Evolutionary conservation across 2,113 vertebrate genomes (phyloP).

Genomic region (Amblyornis subalaris): DNA sequence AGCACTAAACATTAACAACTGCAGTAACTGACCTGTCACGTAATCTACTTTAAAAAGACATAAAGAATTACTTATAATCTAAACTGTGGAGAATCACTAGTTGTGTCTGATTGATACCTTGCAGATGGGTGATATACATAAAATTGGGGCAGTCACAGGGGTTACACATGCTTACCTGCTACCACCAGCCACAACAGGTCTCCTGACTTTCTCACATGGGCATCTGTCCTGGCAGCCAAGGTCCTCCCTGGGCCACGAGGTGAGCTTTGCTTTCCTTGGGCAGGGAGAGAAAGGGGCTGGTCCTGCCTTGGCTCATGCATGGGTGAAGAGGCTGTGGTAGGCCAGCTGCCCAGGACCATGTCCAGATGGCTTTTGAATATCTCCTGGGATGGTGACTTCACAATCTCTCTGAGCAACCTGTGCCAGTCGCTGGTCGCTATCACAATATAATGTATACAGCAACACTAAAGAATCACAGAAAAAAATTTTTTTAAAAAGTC

Average conservation of each 20-base stretch:
- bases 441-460: not conserved
- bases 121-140: not conserved
- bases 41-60: not conserved
- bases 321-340: not conserved
- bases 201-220: not conserved
- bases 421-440: not conserved
- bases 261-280: not conserved
- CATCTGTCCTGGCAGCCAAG: not conserved
- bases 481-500: too few species aligned
- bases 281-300: not conserved
- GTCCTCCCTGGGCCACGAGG: fast-evolving
- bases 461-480: not conserved
- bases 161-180: fast-evolving
- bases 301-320: not conserved
- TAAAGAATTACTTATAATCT: not conserved
- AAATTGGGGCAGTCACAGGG: not conserved
- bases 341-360: not conserved
- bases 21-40: not conserved
- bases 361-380: not conserved
- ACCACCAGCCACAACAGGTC: not conserved
- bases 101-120: not conserved
- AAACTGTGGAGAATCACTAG: not conserved
- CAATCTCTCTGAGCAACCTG: not conserved
- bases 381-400: not conserved
- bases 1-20: not conserved